phyloP scores from a whole-genome alignment of 2,888 invertebrate genomes.

The Drosophila borealis region DNA sequence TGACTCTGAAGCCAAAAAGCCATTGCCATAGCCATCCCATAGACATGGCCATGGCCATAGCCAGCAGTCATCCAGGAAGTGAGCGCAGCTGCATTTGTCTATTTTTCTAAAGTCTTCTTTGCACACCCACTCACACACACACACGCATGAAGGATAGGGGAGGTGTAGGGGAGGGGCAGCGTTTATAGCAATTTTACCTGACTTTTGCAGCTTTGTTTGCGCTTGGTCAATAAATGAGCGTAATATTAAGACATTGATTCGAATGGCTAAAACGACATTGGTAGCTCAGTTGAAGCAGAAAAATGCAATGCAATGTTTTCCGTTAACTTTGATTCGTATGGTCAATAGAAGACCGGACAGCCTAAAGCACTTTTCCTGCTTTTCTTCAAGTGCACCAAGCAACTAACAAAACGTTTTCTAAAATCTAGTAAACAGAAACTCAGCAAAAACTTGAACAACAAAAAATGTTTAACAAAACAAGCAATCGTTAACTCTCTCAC shows the following conservation, averaged over 20 bases:
- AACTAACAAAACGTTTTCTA: slow-evolving; percentile 17
- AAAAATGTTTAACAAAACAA: slow-evolving; percentile 2
- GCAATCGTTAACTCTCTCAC: slow-evolving; percentile 9
- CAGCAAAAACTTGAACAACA: background rate
- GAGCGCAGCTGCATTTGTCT: slow-evolving; percentile 61
- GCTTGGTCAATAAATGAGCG: slow-evolving; percentile 75
- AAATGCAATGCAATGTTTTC: slow-evolving; percentile 49
- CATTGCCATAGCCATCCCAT: slow-evolving; percentile 23
- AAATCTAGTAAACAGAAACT: slow-evolving; percentile 19
- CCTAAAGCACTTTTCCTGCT: slow-evolving; percentile 17
- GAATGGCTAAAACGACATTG: slow-evolving; percentile 59
- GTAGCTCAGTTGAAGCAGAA: slow-evolving; percentile 32
- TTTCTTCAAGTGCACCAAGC: too few species aligned
- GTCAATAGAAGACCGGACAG: slow-evolving; percentile 42
- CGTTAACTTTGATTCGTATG: slow-evolving; percentile 41
- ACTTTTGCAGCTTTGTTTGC: slow-evolving; percentile 69
- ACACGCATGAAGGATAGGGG: background rate
- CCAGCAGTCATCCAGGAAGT: slow-evolving; percentile 60
- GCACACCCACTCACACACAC: slow-evolving; percentile 21
- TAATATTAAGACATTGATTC: slow-evolving; percentile 74
- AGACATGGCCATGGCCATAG: slow-evolving; percentile 30
- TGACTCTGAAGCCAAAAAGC: slow-evolving; percentile 23
- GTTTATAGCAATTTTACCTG: slow-evolving; percentile 75
- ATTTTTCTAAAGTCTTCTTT: slow-evolving; percentile 54
- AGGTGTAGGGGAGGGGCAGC: slow-evolving; percentile 21